Evolutionary conservation across 2,888 invertebrate species (phyloP), one percentile per base, ranked within the genome.

Genomic region (Tetragnatha montana): DNA sequence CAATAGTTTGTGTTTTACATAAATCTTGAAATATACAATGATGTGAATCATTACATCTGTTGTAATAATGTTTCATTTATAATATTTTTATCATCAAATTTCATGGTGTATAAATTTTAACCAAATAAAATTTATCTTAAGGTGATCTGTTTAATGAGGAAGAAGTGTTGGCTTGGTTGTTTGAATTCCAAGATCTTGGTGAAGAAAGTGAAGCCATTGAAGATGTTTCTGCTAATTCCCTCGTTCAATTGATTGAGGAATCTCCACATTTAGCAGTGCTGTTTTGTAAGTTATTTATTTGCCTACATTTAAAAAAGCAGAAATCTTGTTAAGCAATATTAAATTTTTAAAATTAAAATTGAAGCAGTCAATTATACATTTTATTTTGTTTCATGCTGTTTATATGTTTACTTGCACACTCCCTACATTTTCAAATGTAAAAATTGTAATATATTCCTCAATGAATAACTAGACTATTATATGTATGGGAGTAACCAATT

Each of bases 91-190:
- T 4, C 4, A 35, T 35, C 35, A 35, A 35, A 35, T 35, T 1
- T 35, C 35, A 71, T 19, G 6, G 7, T 71, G 10, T 71, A n/a
- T 19, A 19, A 7, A 21, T 71, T 71, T n/a, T 19, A 71, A 71
- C 6, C 19, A 68, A 17, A 71, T 7, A 8, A 19, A 71, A 1
- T 8, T 47, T 17, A 10, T 8, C 8, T 60, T 47, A 14, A 96
- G 98, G 96, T 93, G 98, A 98, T 94, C 94, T 98, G 92, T 97
- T 96, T 92, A 96, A 95, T 93, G 98, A 98, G 94, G 98, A 98
- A 94, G 97, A 98, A 93, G 98, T 98, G 70, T 94, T 98, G 93
- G 97, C 98, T 93, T 98, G 98, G 98, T 94, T 98, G 93, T 97
- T 98, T 91, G 96, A 97, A 92, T 97, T 98, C 94, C 98, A 98